These are phyloP conservation scores for Oeneis ivallda DNA, from an alignment of 2,888 invertebrate genomes.

Conservation along the genomic window DNA sequence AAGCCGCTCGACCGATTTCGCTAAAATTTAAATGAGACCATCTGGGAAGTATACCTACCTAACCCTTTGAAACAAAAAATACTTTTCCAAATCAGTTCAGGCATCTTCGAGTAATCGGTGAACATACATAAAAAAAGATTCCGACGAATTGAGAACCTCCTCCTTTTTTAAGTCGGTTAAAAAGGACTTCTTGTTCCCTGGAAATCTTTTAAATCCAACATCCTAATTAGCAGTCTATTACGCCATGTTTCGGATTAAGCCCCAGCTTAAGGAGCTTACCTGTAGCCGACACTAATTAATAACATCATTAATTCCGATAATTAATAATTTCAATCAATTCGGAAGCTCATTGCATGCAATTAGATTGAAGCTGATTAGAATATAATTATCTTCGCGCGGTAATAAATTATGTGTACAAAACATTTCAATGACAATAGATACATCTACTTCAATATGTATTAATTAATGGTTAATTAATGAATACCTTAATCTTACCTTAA, in stretches of 20 bases:
- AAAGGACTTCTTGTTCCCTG: neutral
- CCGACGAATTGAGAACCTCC: no score
- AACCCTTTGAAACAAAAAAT: no score
- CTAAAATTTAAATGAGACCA: no score
- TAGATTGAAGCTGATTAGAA: conserved; percentile 27
- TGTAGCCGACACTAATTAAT: conserved; percentile 35
- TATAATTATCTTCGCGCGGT: conserved; percentile 18
- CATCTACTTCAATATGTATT: neutral
- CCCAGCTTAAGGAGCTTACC: conserved; percentile 34
- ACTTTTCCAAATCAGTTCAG: no score
- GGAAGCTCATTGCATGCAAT: conserved; percentile 29
- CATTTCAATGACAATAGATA: conserved; percentile 6
- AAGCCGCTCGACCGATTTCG: no score
- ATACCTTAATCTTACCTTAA: neutral
- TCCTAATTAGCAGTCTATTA: conserved; percentile 14
- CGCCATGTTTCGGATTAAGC: conserved; percentile 23
- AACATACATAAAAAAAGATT: no score
- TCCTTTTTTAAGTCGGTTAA: no score
- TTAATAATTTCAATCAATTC: conserved; percentile 40
- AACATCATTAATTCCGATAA: conserved; percentile 37
- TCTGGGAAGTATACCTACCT: no score
- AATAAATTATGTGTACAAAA: conserved; percentile 13
- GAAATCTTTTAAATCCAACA: neutral
- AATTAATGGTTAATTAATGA: neutral
- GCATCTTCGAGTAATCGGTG: no score